Conservation (phyloP, 2,113 vertebrate species). For the Willisornis vidua region DNA sequence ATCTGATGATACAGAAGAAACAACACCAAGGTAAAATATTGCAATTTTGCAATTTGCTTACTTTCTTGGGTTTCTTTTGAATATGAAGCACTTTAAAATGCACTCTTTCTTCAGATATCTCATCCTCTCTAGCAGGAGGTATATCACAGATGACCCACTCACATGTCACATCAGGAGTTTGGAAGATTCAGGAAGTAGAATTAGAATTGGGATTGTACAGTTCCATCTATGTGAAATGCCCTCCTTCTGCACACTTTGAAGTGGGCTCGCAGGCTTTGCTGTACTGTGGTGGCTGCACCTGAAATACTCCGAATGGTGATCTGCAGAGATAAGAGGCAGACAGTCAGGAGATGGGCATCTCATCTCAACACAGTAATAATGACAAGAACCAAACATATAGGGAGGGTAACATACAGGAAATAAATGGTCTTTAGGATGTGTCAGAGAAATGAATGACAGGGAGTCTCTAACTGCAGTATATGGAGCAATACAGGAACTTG, state of each 20-base stretch:
- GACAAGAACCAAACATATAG: neutral
- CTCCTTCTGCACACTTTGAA: neutral
- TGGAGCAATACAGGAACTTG: neutral
- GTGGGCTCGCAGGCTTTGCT: neutral
- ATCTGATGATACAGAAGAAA: neutral
- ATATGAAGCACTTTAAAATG: neutral
- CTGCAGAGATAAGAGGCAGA: neutral
- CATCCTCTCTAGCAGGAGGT: neutral
- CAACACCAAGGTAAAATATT: neutral
- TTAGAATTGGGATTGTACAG: neutral
- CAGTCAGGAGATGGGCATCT: neutral
- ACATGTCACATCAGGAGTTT: fast-evolving
- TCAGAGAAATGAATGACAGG: neutral
- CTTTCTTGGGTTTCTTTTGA: neutral
- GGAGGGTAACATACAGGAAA: neutral
- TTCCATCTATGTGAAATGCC: neutral
- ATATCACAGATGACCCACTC: neutral
- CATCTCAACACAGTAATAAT: neutral
- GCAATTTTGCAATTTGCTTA: too few relatives aligned
- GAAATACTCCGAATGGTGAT: neutral
- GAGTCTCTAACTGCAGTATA: neutral
- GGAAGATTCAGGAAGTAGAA: neutral
- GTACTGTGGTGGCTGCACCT: neutral
- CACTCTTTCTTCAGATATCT: neutral
- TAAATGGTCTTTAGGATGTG: neutral